Conservation (phyloP, 2,113 vertebrate species). For the Pelecanoides urinatrix region DNA sequence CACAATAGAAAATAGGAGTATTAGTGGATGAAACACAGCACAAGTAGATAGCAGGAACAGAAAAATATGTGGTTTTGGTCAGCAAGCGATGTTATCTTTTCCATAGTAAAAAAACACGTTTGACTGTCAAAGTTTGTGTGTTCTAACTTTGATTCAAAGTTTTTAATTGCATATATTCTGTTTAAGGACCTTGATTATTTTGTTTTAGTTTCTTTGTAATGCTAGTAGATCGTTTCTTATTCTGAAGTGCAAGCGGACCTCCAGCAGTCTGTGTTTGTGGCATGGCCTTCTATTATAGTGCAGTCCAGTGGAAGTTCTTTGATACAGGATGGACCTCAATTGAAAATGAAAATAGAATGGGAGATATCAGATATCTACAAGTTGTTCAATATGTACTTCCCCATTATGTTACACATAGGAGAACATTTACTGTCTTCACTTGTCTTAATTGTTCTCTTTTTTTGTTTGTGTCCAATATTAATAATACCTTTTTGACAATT, state of each 20-base stretch:
- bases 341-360: neutral
- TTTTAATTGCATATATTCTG: neutral
- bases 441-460: neutral
- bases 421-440: neutral
- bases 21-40: neutral
- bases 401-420: neutral
- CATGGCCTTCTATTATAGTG: neutral
- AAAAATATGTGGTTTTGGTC: neutral
- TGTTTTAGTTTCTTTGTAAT: neutral
- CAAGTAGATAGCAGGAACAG: neutral
- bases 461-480: neutral
- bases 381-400: neutral
- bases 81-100: neutral
- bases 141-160: neutral
- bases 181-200: neutral
- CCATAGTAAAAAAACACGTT: accelerated
- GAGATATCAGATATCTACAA: neutral
- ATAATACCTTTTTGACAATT: neutral
- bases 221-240: neutral
- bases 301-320: neutral
- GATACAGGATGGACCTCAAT: neutral
- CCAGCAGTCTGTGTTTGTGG: neutral
- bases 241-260: neutral
- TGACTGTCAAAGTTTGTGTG: neutral
- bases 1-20: neutral